Conservation (phyloP, 2,888 invertebrate genomes). For the Andrena praecox region DNA sequence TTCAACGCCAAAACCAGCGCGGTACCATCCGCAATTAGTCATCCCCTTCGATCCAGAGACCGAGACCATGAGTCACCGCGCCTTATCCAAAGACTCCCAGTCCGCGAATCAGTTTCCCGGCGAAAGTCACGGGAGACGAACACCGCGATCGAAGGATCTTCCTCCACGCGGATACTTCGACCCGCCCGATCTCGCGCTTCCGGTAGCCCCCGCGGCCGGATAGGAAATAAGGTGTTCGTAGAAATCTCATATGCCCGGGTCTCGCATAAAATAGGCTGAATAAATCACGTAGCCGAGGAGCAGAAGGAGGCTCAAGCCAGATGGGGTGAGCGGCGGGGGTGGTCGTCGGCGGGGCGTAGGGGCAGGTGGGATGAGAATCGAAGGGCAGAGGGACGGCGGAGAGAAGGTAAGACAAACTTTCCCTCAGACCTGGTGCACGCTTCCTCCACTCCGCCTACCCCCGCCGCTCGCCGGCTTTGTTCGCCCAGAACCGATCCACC, state of each 20-base stretch:
- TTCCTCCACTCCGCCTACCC: conserved; percentile 53
- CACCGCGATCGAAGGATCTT: conserved; percentile 16
- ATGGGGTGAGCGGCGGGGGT: conserved; percentile 25
- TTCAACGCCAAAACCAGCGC: background rate
- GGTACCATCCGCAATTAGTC: background rate
- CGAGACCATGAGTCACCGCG: background rate
- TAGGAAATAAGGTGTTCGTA: conserved; percentile 80
- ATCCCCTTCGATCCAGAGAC: background rate
- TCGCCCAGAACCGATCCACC: conserved; percentile 61
- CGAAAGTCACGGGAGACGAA: background rate
- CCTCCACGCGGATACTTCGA: conserved; percentile 50
- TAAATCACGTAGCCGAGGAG: conserved; percentile 77
- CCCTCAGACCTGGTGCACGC: conserved; percentile 70
- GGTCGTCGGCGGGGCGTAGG: background rate
- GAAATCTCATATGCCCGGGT: conserved; percentile 80
- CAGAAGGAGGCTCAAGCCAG: conserved; percentile 44
- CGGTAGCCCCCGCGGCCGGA: conserved; percentile 53
- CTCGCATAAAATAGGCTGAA: conserved; percentile 81
- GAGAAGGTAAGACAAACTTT: conserved; percentile 79
- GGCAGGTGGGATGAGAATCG: conserved; percentile 31
- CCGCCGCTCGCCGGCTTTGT: conserved; percentile 39
- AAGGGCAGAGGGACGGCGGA: conserved; percentile 38
- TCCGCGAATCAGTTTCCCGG: conserved; percentile 10
- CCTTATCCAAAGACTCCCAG: background rate
- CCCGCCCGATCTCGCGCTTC: conserved; percentile 54